Evolutionary conservation across 2,113 vertebrate species (phyloP), one percentile per base, ranked within the genome.

Genomic region (Odocoileus virginianus): DNA sequence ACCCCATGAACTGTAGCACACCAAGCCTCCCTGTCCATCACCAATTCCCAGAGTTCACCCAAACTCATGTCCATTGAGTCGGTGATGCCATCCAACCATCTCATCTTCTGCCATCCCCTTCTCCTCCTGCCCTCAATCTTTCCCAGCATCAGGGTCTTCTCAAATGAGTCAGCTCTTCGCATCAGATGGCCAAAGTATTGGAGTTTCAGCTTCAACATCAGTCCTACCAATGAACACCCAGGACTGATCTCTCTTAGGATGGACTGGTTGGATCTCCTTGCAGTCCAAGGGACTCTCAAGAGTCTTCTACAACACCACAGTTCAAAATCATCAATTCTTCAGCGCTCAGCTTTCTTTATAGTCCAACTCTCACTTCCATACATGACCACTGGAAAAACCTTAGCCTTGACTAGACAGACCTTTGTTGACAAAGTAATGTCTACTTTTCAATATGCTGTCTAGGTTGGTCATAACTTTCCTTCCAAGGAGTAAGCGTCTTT

Each of bases 1-100:
- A 67, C 64, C 17, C n/a, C n/a, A 36, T 11, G 64, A 67, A 67
- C 4, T 1, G 0, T 1, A 0, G 64, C 7, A n/a, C 0, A 0
- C 64, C 17, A 67, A 9, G 64, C 64, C 17, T 67, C 64, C 64
- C 17, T 36, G 64, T 36, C 17, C 17, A 67, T 67, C 9, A 67
- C 17, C 17, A 36, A 36, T 17, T 67, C 4, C 64, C 0, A 1
- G 16, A 67, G 9, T 67, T 67, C 1, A 67, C 33, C 8, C 33
- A 67, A 36, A 36, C 33, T 36, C 17, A 21, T 21, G 17, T 67
- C 33, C 64, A 67, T 67, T 1, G 1, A 67, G 8, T n/a, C 1
- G 2, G 33, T 67, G 16, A 67, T n/a, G 16, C 64, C 33, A 67
- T 67, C 64, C 16, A n/a, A 1, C 33, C 61, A 67, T 67, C 61